A percentile compares a stretch with the other conserved stretches of the same genome.
phyloP scores from a whole-genome alignment of 2,113 vertebrate genomes.

The Oceanites oceanicus region DNA sequence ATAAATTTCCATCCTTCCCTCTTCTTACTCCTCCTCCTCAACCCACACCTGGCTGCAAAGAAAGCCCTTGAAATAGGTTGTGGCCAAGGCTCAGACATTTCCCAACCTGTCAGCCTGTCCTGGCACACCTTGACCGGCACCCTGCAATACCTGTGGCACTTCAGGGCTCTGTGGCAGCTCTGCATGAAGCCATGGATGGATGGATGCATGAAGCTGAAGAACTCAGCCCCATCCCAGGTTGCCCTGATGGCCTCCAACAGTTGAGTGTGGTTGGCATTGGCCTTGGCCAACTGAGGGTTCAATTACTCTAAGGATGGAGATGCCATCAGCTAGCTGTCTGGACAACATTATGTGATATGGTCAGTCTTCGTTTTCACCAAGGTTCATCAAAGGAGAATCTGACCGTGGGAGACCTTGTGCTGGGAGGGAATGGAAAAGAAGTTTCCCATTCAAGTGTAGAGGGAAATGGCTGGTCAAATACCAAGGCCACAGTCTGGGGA shows the following conservation, averaged over 20 bases:
- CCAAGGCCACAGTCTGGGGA: not conserved
- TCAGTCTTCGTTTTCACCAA: not conserved
- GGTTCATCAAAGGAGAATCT: not conserved
- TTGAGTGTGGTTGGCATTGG: fast-evolving
- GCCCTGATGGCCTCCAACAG: not conserved
- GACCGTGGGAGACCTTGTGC: not conserved
- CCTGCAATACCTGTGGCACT: not conserved
- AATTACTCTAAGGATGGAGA: not conserved
- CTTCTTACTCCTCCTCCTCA: not conserved
- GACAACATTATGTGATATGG: not conserved
- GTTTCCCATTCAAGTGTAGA: not conserved
- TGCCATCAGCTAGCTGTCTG: not conserved
- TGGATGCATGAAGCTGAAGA: not conserved
- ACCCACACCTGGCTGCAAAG: not conserved
- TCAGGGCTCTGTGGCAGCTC: not conserved
- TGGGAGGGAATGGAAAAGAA: not conserved
- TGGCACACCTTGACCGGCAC: not conserved
- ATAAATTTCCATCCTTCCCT: not conserved
- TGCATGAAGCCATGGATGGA: not conserved
- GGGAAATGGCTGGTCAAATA: not conserved
- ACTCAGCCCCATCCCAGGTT: not conserved
- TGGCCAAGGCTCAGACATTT: not conserved
- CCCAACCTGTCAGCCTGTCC: not conserved
- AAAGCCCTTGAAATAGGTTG: not conserved
- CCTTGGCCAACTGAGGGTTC: fast-evolving